A percentile compares a stretch with the other conserved stretches of the same genome.
These are phyloP conservation scores for Saturnia pavonia DNA, from an alignment of 2,888 invertebrate species.

Conservation along the genomic window DNA sequence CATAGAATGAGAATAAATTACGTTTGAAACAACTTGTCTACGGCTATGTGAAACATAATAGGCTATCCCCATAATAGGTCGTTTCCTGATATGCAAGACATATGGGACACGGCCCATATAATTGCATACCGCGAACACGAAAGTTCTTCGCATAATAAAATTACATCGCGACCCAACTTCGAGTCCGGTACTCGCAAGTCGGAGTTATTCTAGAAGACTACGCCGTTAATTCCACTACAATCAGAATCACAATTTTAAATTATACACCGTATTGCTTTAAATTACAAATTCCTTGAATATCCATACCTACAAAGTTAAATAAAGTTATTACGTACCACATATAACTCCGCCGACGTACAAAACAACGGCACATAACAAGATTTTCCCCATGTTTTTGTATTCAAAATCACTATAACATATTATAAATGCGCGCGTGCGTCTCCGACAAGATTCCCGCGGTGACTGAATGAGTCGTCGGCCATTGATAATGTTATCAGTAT, in stretches of 20 bases:
- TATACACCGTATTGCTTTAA: neutral
- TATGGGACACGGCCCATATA: neutral
- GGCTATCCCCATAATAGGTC: neutral
- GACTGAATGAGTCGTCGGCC: constrained; percentile 12
- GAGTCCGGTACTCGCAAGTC: too few relatives aligned
- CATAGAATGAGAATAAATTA: neutral
- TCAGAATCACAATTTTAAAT: neutral
- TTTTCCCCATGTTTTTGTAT: constrained; percentile 11
- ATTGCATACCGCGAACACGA: neutral
- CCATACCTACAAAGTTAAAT: neutral
- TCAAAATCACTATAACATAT: constrained; percentile 14
- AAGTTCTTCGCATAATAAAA: neutral
- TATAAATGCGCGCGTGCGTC: constrained; percentile 14
- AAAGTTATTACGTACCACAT: neutral
- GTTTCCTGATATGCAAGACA: neutral
- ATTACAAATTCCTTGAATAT: neutral
- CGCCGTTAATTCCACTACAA: neutral
- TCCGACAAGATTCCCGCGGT: neutral
- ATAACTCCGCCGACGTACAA: neutral
- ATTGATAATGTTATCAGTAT: constrained; percentile 21
- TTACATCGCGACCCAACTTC: too few relatives aligned
- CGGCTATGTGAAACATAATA: neutral
- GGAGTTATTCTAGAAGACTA: neutral
- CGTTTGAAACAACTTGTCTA: neutral
- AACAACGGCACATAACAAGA: constrained; percentile 8